Evolutionary conservation across 35 echinoderm and acorn worm species (phyloP).

Genomic region (Lytechinus variegatus): DNA sequence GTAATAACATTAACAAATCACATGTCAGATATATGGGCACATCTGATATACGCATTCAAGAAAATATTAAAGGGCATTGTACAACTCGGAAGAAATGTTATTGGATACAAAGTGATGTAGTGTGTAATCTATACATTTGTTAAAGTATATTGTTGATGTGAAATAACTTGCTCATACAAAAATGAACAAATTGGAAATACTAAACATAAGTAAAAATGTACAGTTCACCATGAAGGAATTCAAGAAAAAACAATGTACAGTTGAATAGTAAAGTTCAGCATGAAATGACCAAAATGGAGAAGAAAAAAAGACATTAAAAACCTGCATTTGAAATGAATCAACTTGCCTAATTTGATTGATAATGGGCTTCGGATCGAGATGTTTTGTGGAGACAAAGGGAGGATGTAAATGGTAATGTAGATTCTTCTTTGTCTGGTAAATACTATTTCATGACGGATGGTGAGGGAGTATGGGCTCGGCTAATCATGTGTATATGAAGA

Average conservation of each 20-base stretch:
- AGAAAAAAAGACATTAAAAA: background rate
- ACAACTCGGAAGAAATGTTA: too few relatives aligned
- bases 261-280: background rate
- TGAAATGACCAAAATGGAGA: background rate
- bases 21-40: background rate
- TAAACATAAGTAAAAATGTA: background rate
- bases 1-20: background rate
- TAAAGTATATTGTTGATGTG: too few relatives aligned
- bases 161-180: too few relatives aligned
- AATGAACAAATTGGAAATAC: too few relatives aligned
- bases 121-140: too few relatives aligned
- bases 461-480: background rate
- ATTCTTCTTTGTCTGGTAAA: background rate
- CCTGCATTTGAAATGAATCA: background rate
- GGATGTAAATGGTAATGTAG: constrained; percentile 9
- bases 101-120: too few relatives aligned
- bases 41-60: background rate
- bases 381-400: background rate
- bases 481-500: background rate
- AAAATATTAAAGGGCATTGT: background rate
- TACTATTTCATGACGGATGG: background rate
- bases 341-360: background rate
- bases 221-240: background rate
- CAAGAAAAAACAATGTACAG: background rate
- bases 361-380: background rate